Conservation (phyloP, 1,140 invertebrate genomes). For the Bradynema listronoti region DNA sequence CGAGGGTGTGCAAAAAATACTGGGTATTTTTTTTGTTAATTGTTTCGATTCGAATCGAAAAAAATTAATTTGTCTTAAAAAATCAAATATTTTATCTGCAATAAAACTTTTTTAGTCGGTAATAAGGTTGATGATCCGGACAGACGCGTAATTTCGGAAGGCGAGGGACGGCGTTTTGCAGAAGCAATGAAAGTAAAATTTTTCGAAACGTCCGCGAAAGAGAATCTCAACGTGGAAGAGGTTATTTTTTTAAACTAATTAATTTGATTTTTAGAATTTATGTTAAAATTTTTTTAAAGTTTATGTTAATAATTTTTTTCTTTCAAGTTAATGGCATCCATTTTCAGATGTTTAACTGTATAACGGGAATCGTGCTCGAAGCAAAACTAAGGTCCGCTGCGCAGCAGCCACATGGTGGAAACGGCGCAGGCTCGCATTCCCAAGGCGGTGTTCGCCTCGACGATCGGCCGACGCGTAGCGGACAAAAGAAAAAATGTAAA, state of each 20-base stretch:
- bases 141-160: constrained; percentile 87
- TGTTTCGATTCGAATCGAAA: constrained; percentile 17
- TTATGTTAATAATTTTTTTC: not conserved
- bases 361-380: constrained; percentile 33
- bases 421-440: not conserved
- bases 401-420: constrained; percentile 11
- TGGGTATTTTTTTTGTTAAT: constrained; percentile 66
- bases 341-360: constrained; percentile 42
- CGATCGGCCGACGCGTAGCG: not conserved
- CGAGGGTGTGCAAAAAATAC: constrained; percentile 95
- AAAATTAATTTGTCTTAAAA: constrained; percentile 5
- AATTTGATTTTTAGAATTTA: constrained; percentile 2
- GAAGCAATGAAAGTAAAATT: constrained; percentile 90
- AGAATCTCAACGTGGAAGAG: constrained; percentile 97
- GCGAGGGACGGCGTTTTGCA: constrained; percentile 92
- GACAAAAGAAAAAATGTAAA: constrained; percentile 25
- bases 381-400: constrained; percentile 14
- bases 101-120: constrained; percentile 70
- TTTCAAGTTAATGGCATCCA: not conserved
- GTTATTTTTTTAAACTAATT: constrained; percentile 56
- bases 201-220: constrained; percentile 97
- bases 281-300: not conserved
- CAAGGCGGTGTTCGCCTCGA: constrained; percentile 22
- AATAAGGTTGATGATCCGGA: constrained; percentile 98
- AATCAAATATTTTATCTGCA: constrained; percentile 34